These are phyloP conservation scores for Idaea straminata DNA, from an alignment of 2,888 invertebrate species.

Conservation along the genomic window DNA sequence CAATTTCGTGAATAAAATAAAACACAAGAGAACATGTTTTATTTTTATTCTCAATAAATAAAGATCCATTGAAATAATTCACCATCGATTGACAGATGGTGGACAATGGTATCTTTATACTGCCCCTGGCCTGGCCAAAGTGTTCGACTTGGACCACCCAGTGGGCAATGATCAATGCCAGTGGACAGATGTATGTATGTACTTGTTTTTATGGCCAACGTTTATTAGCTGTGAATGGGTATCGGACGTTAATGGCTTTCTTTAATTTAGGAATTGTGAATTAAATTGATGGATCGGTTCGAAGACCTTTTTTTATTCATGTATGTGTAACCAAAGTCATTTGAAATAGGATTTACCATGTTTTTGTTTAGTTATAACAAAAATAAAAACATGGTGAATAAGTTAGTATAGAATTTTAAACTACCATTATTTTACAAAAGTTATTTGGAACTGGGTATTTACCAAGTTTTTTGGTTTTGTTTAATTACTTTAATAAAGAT, in stretches of 20 bases:
- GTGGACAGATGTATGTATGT: conserved; percentile 19
- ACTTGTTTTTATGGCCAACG: conserved; percentile 5
- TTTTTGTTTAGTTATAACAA: background rate
- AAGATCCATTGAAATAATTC: background rate
- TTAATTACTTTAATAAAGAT: too few species aligned
- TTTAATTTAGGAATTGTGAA: background rate
- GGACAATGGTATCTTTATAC: background rate
- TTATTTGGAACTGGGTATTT: too few species aligned
- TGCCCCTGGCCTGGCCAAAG: background rate
- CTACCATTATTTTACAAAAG: too few species aligned
- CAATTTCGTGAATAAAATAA: too few species aligned
- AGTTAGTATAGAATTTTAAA: too few species aligned
- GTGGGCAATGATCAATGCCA: conserved; percentile 15
- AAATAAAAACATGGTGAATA: too few species aligned
- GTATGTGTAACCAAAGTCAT: background rate
- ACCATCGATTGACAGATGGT: background rate
- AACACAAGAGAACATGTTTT: too few species aligned
- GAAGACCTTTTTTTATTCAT: background rate
- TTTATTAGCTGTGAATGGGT: background rate
- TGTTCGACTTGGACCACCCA: background rate
- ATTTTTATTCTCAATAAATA: too few species aligned
- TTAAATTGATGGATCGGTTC: background rate
- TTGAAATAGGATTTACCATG: background rate
- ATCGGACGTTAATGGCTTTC: background rate
- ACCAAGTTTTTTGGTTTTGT: too few species aligned